Evolutionary conservation across 2,113 vertebrate genomes (phyloP).

Genomic region (Tupaia chinensis): DNA sequence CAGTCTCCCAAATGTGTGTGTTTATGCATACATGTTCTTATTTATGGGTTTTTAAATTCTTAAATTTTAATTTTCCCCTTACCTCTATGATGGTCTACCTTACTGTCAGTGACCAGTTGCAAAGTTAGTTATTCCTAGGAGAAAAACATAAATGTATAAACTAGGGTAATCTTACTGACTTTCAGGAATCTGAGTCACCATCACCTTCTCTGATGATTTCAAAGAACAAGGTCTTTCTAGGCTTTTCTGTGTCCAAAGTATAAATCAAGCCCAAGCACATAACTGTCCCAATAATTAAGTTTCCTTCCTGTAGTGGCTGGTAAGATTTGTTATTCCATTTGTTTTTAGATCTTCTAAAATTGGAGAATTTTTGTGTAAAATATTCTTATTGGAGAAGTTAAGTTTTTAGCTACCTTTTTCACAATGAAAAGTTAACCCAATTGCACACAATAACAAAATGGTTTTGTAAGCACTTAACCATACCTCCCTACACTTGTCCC

Average conservation of each 20-base stretch:
- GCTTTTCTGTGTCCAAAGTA: not conserved
- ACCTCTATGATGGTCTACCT: not conserved
- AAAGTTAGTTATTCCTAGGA: not conserved
- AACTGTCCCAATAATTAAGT: not conserved
- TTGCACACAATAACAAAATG: constrained; percentile 35
- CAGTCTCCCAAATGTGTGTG: not conserved
- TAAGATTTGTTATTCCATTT: not conserved
- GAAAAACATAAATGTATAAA: not conserved
- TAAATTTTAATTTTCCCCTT: constrained; percentile 25
- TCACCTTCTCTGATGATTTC: constrained; percentile 33
- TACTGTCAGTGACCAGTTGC: not conserved
- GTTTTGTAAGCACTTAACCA: not conserved
- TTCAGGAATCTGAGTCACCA: constrained; percentile 70
- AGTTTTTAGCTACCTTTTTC: constrained; percentile 33
- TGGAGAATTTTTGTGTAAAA: not conserved
- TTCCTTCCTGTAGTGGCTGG: not conserved
- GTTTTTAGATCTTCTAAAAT: not conserved
- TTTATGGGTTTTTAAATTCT: not conserved
- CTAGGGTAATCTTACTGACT: constrained; percentile 37
- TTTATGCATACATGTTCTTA: not conserved
- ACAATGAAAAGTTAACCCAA: not conserved
- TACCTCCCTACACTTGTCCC: not conserved
- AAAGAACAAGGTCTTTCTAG: constrained; percentile 51
- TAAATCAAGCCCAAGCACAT: not conserved
- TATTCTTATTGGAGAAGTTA: not conserved